Conservation (phyloP, 2,113 vertebrate species). For the Muntiacus reevesi region DNA sequence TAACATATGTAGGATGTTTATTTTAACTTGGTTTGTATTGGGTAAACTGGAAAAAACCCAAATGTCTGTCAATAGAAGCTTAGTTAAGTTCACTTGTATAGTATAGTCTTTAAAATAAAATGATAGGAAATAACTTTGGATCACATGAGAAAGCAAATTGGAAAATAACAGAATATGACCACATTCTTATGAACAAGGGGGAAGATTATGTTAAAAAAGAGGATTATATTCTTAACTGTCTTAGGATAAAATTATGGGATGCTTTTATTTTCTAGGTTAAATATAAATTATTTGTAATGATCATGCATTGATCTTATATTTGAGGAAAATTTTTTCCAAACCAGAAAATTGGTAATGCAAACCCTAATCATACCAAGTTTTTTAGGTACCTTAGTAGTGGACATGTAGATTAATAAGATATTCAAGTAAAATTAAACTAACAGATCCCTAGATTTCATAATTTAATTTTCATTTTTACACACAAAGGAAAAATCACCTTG, state of each 20-base stretch:
- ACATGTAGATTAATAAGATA: background rate
- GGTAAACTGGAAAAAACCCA: background rate
- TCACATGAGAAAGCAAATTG: background rate
- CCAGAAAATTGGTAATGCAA: background rate
- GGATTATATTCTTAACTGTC: background rate
- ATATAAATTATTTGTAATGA: background rate
- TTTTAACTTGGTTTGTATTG: background rate
- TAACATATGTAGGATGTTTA: background rate
- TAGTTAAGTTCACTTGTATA: background rate
- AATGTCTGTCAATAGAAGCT: background rate
- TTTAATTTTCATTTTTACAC: slow-evolving; percentile 34
- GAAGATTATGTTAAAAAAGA: background rate
- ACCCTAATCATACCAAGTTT: background rate
- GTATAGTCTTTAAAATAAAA: background rate
- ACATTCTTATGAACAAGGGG: background rate
- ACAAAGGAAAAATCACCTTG: background rate
- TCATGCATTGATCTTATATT: background rate
- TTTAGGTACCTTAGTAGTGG: background rate
- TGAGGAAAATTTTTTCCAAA: background rate
- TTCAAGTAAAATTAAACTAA: slow-evolving; percentile 12
- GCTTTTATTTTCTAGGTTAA: background rate
- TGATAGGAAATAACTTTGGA: background rate
- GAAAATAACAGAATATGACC: background rate
- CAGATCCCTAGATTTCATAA: background rate
- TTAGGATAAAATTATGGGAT: background rate